Base-by-base conservation (phyloP, 2,113 vertebrate species). In the Nymphicus hollandicus region DNA sequence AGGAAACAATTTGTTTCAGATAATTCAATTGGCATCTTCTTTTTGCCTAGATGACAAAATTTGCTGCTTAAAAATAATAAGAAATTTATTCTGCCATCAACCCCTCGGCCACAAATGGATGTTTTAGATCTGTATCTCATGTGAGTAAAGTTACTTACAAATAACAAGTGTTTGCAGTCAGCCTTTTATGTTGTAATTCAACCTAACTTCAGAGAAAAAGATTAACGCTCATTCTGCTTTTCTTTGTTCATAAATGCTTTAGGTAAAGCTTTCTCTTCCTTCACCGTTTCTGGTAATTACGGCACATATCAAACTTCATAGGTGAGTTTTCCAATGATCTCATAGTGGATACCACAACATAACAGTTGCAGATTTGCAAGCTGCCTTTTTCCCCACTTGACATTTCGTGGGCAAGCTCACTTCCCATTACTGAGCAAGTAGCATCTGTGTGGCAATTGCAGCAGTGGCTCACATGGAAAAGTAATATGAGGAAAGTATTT, bases 401-500 rank as follows among this genome's bases (percentile, higher is more conserved):
- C 84, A 91, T 95, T 96, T 89, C 58, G 53, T 82, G 58, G 65
- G 53, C 63, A 79, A 73, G 33, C 23, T 95, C 73, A 41, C n/a
- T 61, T 65, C 53, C 72, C 58, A 27, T 50, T 80, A 65, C 53
- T 1, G 2, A 89, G 19, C 3, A 7, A 84, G 35, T 49, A 90
- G 72, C 65, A 76, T 55, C 81, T 46, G 56, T 81, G 61, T 76
- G 61, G 93, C 49, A 44, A 52, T 43, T 78, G 49, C 90, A 78
- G 71, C 47, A 92, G 66, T 29, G 72, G 73, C 65, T 91, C n/a
- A 92, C 69, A 80, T 50, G 83, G 86, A 72, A 85, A 96, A 94
- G 58, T 80, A 89, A 92, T 89, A 80, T 0, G 1, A 93, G 92
- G 56, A 92, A 96, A 95, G 58, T 63, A 95, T 96, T 96, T 89